These are phyloP conservation scores for Mimumesa dahlbomi DNA, from an alignment of 2,888 invertebrate genomes.

Conservation along the genomic window DNA sequence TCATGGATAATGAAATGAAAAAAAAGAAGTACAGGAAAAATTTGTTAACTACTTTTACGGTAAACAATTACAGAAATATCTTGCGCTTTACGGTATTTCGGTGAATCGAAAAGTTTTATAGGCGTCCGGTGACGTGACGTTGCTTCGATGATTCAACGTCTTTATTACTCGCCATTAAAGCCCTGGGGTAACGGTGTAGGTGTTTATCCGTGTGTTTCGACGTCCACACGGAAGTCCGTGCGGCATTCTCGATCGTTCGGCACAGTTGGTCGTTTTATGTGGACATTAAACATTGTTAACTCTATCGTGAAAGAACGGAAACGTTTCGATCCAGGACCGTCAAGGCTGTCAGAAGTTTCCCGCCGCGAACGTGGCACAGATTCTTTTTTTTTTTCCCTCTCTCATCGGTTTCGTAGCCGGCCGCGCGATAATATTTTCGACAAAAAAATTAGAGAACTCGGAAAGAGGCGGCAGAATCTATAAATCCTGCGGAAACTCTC, in stretches of 20 bases:
- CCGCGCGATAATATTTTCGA: too few relatives aligned
- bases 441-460: too few relatives aligned
- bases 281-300: slow-evolving; percentile 17
- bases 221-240: not conserved
- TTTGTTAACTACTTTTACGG: too few relatives aligned
- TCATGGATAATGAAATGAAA: too few relatives aligned
- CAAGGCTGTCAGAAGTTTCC: too few relatives aligned
- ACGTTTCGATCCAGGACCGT: not conserved
- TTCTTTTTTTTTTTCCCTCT: too few relatives aligned
- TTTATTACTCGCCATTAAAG: slow-evolving; percentile 46
- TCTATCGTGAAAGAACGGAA: not conserved
- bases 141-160: slow-evolving; percentile 9
- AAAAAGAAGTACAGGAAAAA: too few relatives aligned
- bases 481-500: not conserved
- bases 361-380: too few relatives aligned
- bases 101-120: slow-evolving; percentile 43
- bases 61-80: too few relatives aligned
- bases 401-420: too few relatives aligned
- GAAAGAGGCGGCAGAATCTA: not conserved
- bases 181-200: slow-evolving; percentile 3
- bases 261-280: slow-evolving; percentile 5
- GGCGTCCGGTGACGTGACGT: slow-evolving; percentile 31
- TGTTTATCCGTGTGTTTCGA: slow-evolving; percentile 19
- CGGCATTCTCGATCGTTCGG: not conserved
- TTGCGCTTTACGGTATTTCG: slow-evolving; percentile 19